These are phyloP conservation scores for Macaria liturata DNA, from an alignment of 2,888 invertebrate genomes.

Conservation along the genomic window DNA sequence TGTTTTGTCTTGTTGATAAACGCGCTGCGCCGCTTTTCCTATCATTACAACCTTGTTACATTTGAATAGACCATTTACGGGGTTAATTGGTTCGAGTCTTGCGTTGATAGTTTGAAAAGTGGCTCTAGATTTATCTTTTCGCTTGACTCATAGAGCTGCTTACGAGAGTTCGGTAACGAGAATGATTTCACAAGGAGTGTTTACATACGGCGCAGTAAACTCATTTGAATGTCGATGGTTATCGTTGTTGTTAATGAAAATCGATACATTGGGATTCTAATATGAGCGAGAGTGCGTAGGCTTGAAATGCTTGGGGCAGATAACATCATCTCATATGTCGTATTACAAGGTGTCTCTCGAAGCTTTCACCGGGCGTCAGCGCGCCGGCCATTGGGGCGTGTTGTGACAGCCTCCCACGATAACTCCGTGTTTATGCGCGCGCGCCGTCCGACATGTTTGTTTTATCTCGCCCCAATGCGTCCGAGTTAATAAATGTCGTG, in stretches of 20 bases:
- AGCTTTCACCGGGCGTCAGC: constrained; percentile 77
- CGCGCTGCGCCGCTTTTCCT: constrained; percentile 62
- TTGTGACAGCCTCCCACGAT: constrained; percentile 83
- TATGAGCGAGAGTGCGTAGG: constrained; percentile 64
- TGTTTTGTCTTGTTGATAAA: constrained; percentile 75
- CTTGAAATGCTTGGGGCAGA: constrained; percentile 63
- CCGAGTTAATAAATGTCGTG: constrained; percentile 80
- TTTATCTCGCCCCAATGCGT: constrained; percentile 79
- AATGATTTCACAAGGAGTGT: constrained; percentile 22
- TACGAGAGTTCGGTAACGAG: constrained; percentile 6
- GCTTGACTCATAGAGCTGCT: constrained; percentile 24
- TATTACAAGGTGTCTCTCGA: constrained; percentile 66
- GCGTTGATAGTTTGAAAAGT: constrained; percentile 52
- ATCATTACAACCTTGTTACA: constrained; percentile 72
- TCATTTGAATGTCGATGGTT: constrained; percentile 32
- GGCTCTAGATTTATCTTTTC: constrained; percentile 42
- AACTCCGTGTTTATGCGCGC: constrained; percentile 77
- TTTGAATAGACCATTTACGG: constrained; percentile 68
- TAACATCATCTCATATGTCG: constrained; percentile 67
- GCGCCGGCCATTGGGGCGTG: constrained; percentile 66
- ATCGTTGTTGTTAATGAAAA: constrained; percentile 50
- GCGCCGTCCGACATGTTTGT: constrained; percentile 81
- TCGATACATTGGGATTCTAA: constrained; percentile 50
- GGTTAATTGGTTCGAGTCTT: constrained; percentile 60
- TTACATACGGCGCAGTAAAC: constrained; percentile 16